These are phyloP conservation scores for Microcebus ravelobensis DNA, from an alignment of 2,113 vertebrate genomes.

Conservation along the genomic window DNA sequence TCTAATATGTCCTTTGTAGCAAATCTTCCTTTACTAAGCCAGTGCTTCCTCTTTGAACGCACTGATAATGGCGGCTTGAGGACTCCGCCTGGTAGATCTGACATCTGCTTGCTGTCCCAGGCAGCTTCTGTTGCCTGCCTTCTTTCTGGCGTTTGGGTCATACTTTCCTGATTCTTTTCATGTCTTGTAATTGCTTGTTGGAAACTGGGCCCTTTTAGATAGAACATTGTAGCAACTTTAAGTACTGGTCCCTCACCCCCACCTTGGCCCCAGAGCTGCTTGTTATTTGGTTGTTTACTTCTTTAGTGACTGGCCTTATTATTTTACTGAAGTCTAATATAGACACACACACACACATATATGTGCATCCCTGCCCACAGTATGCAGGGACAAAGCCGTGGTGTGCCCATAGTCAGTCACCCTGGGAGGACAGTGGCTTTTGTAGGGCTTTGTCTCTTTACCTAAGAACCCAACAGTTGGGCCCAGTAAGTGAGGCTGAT, in stretches of 20 bases:
- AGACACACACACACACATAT: background rate
- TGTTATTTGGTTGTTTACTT: background rate
- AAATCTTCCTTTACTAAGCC: background rate
- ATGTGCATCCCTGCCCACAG: too few species aligned
- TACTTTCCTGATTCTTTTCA: background rate
- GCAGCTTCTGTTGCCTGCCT: background rate
- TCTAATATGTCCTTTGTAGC: background rate
- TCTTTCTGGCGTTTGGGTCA: background rate
- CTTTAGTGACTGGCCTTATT: background rate
- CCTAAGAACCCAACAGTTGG: background rate
- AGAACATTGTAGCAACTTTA: background rate
- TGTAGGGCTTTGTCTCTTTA: background rate
- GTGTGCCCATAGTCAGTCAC: background rate
- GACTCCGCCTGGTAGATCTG: background rate
- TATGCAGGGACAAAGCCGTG: background rate
- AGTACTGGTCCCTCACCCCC: background rate
- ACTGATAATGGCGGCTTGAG: background rate
- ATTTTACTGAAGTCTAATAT: background rate
- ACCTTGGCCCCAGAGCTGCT: background rate
- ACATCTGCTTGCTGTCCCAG: background rate
- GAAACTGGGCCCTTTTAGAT: background rate
- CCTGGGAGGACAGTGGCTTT: background rate
- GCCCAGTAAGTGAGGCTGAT: background rate
- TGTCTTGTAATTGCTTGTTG: background rate
- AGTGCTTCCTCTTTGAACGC: background rate